Base-by-base conservation (phyloP, 2,888 invertebrate genomes). In the Exocentrus adspersus region DNA sequence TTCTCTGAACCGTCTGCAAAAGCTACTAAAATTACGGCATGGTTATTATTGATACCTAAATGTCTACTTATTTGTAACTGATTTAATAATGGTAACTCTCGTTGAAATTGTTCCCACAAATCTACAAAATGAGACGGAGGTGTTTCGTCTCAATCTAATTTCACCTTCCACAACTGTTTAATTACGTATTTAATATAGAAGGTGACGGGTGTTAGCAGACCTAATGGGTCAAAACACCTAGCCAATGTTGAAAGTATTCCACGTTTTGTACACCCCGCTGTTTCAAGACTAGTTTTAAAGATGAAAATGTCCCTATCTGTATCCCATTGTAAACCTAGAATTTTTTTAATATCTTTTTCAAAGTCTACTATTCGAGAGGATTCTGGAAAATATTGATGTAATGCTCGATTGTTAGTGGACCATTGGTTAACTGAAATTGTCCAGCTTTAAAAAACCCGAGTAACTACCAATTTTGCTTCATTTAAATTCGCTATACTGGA, bases 261-360 rank as follows among this genome's bases (percentile, higher is more conserved):
- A 28, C 48, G 48, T 21, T 48, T 48, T 2, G 48, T 48, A 28
- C 28, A 24, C 2, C 12, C 21, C n/a, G 12, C 21, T 12, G 20
- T 12, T 12, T 24, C 20, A 46, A n/a, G n/a, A n/a, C 14, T 24
- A 2, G 24, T 24, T 46, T 20, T 46, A 21, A 46, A 46, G 12
- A 21, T 12, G 12, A 46, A 46, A 4, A 6, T 9, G n/a, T 46
- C 46, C 1, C n/a, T 20, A 20, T 9, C n/a, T 24, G 46, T 20
- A 46, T 19, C 24, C 46, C 46, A 46, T 46, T 46, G 46, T 21
- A 46, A 46, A 12, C 46, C 46, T 9, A 46, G 14, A 21, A 46
- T 46, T 46, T 46, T 46, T 2, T 21, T n/a, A 46, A 46, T 21
- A 10, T 28, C 16, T 4, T 24, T 20, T 48, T 48, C 28, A 28